Conservation (phyloP, 1,140 invertebrate genomes). For the Drosophila arawakana region DNA sequence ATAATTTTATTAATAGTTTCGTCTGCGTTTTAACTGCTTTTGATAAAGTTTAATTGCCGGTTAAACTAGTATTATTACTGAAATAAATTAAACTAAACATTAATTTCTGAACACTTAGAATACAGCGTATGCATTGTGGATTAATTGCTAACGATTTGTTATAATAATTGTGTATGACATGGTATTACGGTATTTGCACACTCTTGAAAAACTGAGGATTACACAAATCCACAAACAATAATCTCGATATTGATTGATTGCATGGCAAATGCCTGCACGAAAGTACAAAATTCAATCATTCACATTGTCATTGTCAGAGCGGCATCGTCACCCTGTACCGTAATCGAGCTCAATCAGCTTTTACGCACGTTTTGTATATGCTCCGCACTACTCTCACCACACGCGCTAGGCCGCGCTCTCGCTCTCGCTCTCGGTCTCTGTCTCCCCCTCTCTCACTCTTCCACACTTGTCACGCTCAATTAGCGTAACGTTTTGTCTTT, state of each 20-base stretch:
- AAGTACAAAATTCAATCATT: constrained; percentile 33
- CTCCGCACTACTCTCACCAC: not conserved
- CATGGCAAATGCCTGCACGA: constrained; percentile 14
- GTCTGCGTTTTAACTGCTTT: no score
- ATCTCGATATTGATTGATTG: constrained; percentile 14
- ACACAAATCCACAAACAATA: constrained; percentile 15
- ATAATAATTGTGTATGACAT: not conserved
- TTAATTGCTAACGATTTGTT: no score
- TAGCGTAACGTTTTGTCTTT: constrained; percentile 47
- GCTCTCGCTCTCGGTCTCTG: not conserved
- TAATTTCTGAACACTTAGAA: no score
- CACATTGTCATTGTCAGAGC: constrained; percentile 1
- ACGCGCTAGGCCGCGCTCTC: not conserved
- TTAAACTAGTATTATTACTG: no score
- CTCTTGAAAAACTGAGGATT: not conserved
- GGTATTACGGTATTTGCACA: not conserved
- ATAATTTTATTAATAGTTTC: no score
- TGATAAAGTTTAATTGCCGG: no score
- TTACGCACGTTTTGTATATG: constrained; percentile 57
- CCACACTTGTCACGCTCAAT: constrained; percentile 48
- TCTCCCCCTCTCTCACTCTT: not conserved
- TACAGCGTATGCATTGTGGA: no score
- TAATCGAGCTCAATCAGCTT: constrained; percentile 50
- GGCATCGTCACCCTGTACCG: constrained; percentile 53
- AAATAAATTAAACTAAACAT: no score